These are phyloP conservation scores for Willowsia nigromaculata DNA, from an alignment of 2,888 invertebrate species.

Conservation along the genomic window DNA sequence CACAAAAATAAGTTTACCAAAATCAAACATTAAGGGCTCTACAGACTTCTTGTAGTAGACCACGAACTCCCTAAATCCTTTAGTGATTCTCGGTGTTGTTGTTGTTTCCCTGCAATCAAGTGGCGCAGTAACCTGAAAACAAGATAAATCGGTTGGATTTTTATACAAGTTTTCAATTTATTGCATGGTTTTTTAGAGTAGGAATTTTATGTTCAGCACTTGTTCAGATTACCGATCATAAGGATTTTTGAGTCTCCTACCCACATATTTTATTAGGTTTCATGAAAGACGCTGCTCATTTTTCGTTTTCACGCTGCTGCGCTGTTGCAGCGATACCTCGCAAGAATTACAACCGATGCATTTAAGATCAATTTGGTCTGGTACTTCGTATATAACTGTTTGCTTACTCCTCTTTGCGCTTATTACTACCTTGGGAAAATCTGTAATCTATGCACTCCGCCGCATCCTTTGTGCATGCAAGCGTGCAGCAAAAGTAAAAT, in stretches of 20 bases:
- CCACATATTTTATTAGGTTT: not conserved
- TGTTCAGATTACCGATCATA: too few species aligned
- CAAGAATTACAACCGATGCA: not conserved
- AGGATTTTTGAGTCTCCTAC: not conserved
- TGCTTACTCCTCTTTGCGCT: too few species aligned
- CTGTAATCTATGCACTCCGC: not conserved
- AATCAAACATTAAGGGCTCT: too few species aligned
- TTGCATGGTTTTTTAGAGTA: too few species aligned
- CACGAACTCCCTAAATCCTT: not conserved
- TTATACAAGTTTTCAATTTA: not conserved
- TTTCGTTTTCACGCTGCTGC: not conserved
- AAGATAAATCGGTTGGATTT: not conserved
- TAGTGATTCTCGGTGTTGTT: not conserved
- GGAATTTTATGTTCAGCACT: too few species aligned
- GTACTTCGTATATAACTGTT: not conserved
- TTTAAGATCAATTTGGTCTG: not conserved
- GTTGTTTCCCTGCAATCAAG: not conserved
- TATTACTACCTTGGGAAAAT: too few species aligned
- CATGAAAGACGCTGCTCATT: not conserved
- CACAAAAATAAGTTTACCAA: too few species aligned
- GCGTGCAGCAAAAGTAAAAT: constrained; percentile 21
- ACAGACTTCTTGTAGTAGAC: not conserved
- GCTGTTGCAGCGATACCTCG: too few species aligned
- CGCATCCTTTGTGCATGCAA: not conserved
- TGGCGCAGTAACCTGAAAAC: constrained; percentile 16